Evolutionary conservation across 2,888 invertebrate species (phyloP).

Genomic region (Drymonia ruficornis): DNA sequence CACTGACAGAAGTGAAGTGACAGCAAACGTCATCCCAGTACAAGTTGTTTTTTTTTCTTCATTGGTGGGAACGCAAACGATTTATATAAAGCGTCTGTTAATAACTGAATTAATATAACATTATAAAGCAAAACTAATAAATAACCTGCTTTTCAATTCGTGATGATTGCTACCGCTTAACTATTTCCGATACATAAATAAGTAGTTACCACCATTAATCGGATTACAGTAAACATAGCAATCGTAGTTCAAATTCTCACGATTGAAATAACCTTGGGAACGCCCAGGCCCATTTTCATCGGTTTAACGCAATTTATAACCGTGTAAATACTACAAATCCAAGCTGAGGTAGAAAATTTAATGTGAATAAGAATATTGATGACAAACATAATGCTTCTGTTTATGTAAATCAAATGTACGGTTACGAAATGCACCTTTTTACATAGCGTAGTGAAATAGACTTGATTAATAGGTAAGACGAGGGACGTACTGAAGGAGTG

Average conservation of each 20-base stretch:
- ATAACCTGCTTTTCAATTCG: not conserved
- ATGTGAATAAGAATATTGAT: constrained; percentile 30
- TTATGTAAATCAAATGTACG: too few relatives aligned
- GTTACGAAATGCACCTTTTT: too few relatives aligned
- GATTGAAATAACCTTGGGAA: constrained; percentile 37
- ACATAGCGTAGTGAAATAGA: too few relatives aligned
- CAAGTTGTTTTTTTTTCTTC: too few relatives aligned
- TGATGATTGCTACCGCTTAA: not conserved
- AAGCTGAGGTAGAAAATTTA: constrained; percentile 36
- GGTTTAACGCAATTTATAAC: constrained; percentile 51
- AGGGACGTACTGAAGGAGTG: too few relatives aligned
- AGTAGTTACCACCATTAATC: constrained; percentile 25
- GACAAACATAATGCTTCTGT: not conserved
- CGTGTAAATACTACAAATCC: constrained; percentile 51
- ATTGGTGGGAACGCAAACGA: too few relatives aligned
- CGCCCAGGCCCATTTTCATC: constrained; percentile 53
- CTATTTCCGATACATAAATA: not conserved
- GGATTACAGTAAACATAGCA: constrained; percentile 40
- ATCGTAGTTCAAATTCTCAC: constrained; percentile 36
- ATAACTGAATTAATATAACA: too few relatives aligned
- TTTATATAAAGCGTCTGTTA: too few relatives aligned
- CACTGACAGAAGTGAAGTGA: too few relatives aligned
- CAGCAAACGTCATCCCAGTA: too few relatives aligned
- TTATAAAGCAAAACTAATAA: not conserved
- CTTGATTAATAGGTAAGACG: too few relatives aligned